Conservation (phyloP, 2,888 invertebrate species). For the Tenthredo livida region DNA sequence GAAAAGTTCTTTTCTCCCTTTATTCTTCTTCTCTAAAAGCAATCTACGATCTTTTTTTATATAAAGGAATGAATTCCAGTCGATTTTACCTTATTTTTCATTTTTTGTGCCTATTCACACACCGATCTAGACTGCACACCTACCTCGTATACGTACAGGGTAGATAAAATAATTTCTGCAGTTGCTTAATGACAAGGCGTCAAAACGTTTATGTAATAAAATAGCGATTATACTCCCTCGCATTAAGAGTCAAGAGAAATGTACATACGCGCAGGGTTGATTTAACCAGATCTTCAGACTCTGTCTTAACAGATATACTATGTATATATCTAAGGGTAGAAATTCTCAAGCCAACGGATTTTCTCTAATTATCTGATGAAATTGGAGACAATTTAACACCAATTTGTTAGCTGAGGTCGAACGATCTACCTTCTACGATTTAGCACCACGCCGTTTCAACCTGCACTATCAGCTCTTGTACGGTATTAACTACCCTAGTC, state of each 20-base stretch:
- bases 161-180: background rate
- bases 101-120: too few species aligned
- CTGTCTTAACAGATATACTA: background rate
- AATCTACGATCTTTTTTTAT: background rate
- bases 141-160: too few species aligned
- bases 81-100: background rate
- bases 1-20: background rate
- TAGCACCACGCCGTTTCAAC: background rate
- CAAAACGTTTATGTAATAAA: background rate
- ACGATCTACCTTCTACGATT: background rate
- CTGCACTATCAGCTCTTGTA: background rate
- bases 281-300: background rate
- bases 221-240: background rate
- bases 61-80: background rate
- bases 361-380: conserved; percentile 26
- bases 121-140: background rate
- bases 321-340: background rate
- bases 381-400: conserved; percentile 40
- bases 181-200: background rate
- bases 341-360: background rate
- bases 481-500: background rate
- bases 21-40: background rate
- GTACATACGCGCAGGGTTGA: background rate
- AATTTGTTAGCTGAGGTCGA: conserved; percentile 21
- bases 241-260: background rate